Evolutionary conservation across 1,140 invertebrate species (phyloP), one percentile per base, ranked within the genome.

Genomic region (Hesperophylax magnus): DNA sequence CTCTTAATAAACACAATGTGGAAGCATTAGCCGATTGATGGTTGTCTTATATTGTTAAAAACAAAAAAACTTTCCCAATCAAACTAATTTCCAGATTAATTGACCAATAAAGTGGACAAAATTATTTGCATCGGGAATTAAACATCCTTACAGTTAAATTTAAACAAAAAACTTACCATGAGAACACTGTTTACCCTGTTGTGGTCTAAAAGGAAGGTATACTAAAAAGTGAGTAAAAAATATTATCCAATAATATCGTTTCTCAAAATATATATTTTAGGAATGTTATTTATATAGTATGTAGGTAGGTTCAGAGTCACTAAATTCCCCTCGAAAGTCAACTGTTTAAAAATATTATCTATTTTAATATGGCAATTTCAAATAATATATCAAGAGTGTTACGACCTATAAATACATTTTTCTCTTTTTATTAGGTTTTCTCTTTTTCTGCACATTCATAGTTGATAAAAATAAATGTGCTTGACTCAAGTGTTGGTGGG

Each of bases 321-420:
- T 14, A 47, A 27, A 67, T 34, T 67, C 15, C 63, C 27, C 27
- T 27, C 5, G 8, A 17, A 67, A 67, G 63, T 67, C 24, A 67
- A n/a, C 17, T 53, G 22, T 72, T 72, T 72, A 72, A 72, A 27
- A 54, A 53, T 47, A 71, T 53, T 71, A 52, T 7, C 14, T 72
- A 34, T 47, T 67, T 67, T 53, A 72, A 54, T 72, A 72, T 72
- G 69, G 69, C 69, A 56, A 53, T 72, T 72, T 72, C 20, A 72
- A 72, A 54, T 47, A 11, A 14, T 24, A 7, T 54, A 72, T 54
- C 47, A 72, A 72, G 69, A 72, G 69, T 72, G 69, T 72, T 72
- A 20, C 47, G 20, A 72, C 18, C 39, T 54, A 53, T 22, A 53
- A 53, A 11, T 72, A 54, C 1, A 4, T 72, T 22, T 72, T 72